Conservation (phyloP, 2,113 vertebrate species). For the Morphnarchus princeps region DNA sequence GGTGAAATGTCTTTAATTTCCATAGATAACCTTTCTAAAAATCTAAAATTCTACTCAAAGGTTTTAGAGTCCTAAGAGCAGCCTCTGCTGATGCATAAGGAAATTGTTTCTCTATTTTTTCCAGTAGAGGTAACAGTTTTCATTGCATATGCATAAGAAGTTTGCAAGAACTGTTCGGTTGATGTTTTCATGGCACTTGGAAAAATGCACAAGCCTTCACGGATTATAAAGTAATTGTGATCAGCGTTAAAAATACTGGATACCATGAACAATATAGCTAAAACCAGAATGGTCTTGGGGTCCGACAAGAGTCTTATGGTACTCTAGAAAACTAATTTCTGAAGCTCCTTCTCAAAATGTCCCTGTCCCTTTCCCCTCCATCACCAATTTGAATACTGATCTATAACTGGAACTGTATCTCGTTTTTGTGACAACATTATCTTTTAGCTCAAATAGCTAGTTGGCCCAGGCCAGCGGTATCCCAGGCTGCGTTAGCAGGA, state of each 20-base stretch:
- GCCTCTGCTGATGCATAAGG: not conserved
- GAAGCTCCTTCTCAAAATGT: not conserved
- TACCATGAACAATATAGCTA: not conserved
- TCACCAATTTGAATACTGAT: accelerated
- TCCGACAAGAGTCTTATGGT: accelerated
- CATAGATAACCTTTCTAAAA: not conserved
- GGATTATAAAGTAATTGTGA: not conserved
- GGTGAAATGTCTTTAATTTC: not conserved
- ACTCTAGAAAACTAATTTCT: not conserved
- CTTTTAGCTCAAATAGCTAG: accelerated
- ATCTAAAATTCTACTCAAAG: not conserved
- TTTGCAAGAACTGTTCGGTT: not conserved
- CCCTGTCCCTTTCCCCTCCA: not conserved
- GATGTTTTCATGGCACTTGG: not conserved
- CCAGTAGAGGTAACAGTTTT: not conserved
- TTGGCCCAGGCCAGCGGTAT: accelerated
- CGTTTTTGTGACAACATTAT: accelerated
- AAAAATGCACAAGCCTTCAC: not conserved
- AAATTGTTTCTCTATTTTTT: not conserved
- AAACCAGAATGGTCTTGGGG: accelerated
- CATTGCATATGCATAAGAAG: not conserved
- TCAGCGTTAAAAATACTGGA: not conserved
- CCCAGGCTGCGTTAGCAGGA: not conserved
- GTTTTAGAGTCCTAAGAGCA: not conserved
- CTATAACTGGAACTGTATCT: accelerated